These are phyloP conservation scores for Melanogrammus aeglefinus DNA, from an alignment of 2,797 vertebrate genomes.

Conservation along the genomic window DNA sequence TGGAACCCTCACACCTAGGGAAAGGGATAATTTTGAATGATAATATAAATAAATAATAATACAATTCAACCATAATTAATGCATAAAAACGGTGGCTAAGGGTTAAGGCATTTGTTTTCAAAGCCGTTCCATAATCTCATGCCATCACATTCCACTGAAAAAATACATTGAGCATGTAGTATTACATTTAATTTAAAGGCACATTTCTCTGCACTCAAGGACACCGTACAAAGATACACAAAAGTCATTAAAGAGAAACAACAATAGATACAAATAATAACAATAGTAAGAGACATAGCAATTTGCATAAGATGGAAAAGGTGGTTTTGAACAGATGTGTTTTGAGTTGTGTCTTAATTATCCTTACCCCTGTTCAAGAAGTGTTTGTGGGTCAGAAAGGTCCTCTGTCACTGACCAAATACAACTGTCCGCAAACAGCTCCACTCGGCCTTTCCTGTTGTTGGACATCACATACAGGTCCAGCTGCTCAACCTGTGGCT, in stretches of 20 bases:
- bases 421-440: constrained; percentile 60
- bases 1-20: constrained; percentile 52
- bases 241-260: too few relatives aligned
- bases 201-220: too few relatives aligned
- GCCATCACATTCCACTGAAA: constrained; percentile 1
- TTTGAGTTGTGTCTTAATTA: too few relatives aligned
- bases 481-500: constrained; percentile 22
- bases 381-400: constrained; percentile 19
- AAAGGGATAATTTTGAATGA: not conserved
- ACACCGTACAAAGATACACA: too few relatives aligned
- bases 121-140: not conserved
- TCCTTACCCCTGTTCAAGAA: constrained; percentile 63
- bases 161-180: not conserved
- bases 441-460: constrained; percentile 30
- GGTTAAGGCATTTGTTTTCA: not conserved
- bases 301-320: too few relatives aligned
- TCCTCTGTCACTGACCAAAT: constrained; percentile 49
- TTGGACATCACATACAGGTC: constrained; percentile 65
- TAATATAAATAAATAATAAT: not conserved
- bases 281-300: too few relatives aligned
- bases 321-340: too few relatives aligned
- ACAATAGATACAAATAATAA: too few relatives aligned
- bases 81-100: not conserved
- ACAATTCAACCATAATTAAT: not conserved
- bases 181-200: too few relatives aligned